A percentile compares a stretch with the other conserved stretches of the same genome.
Evolutionary conservation across 2,113 vertebrate species (phyloP).

Genomic region (Semnopithecus entellus): DNA sequence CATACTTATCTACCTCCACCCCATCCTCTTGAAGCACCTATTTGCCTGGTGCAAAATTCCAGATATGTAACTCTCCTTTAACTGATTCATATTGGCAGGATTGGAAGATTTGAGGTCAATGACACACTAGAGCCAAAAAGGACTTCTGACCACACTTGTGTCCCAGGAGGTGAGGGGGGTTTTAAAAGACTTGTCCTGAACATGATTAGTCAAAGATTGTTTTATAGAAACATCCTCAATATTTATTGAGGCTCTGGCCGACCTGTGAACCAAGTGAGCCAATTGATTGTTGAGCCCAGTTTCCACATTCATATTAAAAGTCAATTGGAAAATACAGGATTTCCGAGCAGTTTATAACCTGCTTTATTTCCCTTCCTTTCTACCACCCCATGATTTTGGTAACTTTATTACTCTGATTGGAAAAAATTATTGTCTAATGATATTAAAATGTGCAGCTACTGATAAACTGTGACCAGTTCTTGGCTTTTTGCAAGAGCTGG

Average conservation of each 20-base stretch:
- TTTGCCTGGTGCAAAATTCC: not conserved
- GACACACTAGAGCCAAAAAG: not conserved
- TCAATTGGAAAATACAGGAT: constrained; percentile 46
- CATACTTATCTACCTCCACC: not conserved
- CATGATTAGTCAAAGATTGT: not conserved
- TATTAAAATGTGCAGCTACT: constrained; percentile 54
- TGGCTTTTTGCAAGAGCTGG: constrained; percentile 60
- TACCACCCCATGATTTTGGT: not conserved
- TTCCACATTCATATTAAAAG: constrained; percentile 61
- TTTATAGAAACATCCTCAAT: constrained; percentile 23
- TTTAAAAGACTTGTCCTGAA: not conserved
- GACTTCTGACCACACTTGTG: not conserved
- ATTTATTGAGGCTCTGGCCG: constrained; percentile 16
- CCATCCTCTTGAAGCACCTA: not conserved
- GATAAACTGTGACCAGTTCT: constrained; percentile 67
- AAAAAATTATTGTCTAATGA: constrained; percentile 66
- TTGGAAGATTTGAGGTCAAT: not conserved
- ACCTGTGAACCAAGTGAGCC: constrained; percentile 40
- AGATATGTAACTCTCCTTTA: not conserved
- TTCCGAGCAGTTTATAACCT: constrained; percentile 26
- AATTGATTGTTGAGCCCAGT: constrained; percentile 10
- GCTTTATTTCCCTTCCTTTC: constrained; percentile 22
- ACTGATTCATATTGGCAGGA: not conserved
- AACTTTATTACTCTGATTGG: constrained; percentile 48
- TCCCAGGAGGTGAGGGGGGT: not conserved